Percentiles rank a stretch among this genome's conserved stretches.
Evolutionary conservation across 1,140 invertebrate species (phyloP).

Genomic region (Limonius californicus): DNA sequence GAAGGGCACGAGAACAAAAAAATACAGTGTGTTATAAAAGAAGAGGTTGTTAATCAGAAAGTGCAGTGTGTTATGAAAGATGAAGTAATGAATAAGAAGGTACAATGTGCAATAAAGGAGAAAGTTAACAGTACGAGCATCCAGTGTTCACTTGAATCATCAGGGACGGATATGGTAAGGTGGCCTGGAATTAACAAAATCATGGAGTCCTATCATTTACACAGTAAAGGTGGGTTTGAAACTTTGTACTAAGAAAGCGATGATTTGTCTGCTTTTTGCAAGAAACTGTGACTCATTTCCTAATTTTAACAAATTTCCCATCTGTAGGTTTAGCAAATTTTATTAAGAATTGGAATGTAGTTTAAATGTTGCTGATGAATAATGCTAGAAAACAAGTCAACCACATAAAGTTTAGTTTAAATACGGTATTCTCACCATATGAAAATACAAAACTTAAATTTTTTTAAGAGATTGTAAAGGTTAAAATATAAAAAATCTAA

Average conservation of each 20-base stretch:
- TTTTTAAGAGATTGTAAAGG: no score
- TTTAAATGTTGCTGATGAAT: no score
- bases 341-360: no score
- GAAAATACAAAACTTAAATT: no score
- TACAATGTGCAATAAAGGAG: background rate
- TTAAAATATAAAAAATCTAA: no score
- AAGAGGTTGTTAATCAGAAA: background rate
- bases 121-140: background rate
- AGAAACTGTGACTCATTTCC: background rate
- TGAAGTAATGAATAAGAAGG: background rate
- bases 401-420: no score
- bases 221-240: conserved; percentile 32
- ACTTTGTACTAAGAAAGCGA: background rate
- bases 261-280: no score
- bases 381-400: no score
- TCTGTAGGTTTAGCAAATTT: no score
- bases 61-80: background rate
- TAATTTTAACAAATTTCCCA: no score
- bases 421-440: no score
- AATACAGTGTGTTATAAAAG: background rate
- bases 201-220: conserved; percentile 35
- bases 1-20: no score
- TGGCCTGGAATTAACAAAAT: conserved; percentile 40
- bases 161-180: background rate
- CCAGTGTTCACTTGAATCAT: background rate